Percentiles rank a stretch among this genome's conserved stretches.
Conservation (phyloP, 2,888 invertebrate species). For the Orthosia gracilis region DNA sequence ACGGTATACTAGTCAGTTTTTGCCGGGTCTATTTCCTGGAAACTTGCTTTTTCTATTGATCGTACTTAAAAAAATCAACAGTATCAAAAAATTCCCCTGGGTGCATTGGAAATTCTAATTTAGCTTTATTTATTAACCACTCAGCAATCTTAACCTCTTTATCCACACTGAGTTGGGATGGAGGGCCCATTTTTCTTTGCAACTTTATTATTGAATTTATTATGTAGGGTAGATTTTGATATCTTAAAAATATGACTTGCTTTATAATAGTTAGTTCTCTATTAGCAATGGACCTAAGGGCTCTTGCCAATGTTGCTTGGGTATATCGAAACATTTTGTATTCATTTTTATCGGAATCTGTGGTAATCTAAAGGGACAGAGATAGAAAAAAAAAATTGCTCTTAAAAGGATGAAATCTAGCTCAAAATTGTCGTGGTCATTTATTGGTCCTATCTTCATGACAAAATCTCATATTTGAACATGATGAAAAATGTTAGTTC, state of each 20-base stretch:
- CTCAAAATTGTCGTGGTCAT: no score
- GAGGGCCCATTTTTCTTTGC: no score
- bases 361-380: neutral
- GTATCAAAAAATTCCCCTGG: constrained; percentile 13
- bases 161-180: neutral
- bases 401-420: no score
- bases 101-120: neutral
- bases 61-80: neutral
- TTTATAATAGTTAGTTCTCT: constrained; percentile 8
- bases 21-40: constrained; percentile 10
- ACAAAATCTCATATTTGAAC: no score
- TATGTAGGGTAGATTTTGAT: constrained; percentile 2
- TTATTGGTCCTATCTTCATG: no score
- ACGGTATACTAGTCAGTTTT: constrained; percentile 6
- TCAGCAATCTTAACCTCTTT: constrained; percentile 8
- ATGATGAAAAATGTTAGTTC: no score
- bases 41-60: constrained; percentile 20
- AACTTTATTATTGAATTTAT: constrained; percentile 5
- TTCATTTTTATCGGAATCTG: no score
- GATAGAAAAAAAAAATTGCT: neutral
- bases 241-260: neutral
- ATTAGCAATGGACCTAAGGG: constrained; percentile 6
- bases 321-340: no score
- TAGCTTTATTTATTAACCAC: constrained; percentile 10
- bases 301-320: neutral